phyloP scores from a whole-genome alignment of 2,888 invertebrate species.

The Sesia bembeciformis region DNA sequence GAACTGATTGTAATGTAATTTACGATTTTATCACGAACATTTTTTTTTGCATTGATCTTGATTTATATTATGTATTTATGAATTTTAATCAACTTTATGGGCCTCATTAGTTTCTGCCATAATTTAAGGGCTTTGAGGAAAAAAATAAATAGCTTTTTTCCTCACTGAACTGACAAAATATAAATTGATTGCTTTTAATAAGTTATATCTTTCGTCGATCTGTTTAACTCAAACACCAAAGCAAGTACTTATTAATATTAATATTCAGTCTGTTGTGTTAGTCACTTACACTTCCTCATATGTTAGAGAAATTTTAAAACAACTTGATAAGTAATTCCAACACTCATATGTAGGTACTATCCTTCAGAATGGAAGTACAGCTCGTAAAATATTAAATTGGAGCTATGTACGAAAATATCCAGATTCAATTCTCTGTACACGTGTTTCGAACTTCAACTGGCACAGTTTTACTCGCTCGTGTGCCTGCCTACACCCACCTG shows the following conservation, averaged over 20 bases:
- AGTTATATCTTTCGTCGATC: neutral
- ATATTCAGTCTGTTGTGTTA: too few relatives aligned
- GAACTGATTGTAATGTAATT: too few relatives aligned
- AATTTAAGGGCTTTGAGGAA: neutral
- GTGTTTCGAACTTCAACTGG: constrained; percentile 30
- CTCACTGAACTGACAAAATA: neutral
- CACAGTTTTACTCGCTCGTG: constrained; percentile 14
- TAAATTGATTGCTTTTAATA: neutral
- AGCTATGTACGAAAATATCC: neutral
- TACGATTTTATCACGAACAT: too few relatives aligned
- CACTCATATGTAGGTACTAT: too few relatives aligned
- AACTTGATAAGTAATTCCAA: too few relatives aligned
- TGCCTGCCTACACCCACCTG: neutral
- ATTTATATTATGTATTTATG: too few relatives aligned
- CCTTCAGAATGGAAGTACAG: neutral
- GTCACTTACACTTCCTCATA: too few relatives aligned
- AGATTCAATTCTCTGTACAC: constrained; percentile 15
- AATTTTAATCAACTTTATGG: neutral
- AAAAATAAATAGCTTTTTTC: neutral
- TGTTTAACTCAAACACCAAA: too few relatives aligned
- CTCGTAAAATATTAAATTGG: constrained; percentile 6
- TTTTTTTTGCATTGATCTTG: too few relatives aligned
- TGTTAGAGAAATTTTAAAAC: too few relatives aligned
- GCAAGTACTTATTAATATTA: too few relatives aligned
- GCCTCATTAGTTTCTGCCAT: neutral